Percentiles rank a stretch among this genome's conserved stretches.
phyloP scores from a whole-genome alignment of 2,888 invertebrate genomes.

The Ptilodon capucinus region DNA sequence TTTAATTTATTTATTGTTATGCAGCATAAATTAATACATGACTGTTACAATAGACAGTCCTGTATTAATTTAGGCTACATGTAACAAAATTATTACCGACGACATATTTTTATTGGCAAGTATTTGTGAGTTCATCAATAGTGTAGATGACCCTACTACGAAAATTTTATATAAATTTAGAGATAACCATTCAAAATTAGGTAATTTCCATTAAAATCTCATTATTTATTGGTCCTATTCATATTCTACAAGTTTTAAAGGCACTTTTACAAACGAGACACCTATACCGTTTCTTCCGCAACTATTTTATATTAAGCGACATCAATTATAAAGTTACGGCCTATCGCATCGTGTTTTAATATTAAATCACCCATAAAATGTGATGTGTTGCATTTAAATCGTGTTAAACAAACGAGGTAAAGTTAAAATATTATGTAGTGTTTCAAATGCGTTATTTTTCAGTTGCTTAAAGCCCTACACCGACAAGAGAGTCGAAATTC shows the following conservation, averaged over 20 bases:
- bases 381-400: not conserved
- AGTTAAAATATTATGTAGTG: not conserved
- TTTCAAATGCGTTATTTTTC: not conserved
- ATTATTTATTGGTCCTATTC: not conserved
- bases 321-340: slow-evolving; percentile 13
- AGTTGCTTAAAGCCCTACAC: too few species aligned
- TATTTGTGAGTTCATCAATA: too few species aligned
- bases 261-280: not conserved
- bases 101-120: too few species aligned
- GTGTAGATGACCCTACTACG: not conserved
- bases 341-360: slow-evolving; percentile 5
- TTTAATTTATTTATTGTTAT: too few species aligned
- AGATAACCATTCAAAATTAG: not conserved
- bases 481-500: too few species aligned
- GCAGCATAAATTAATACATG: too few species aligned
- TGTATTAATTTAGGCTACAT: too few species aligned
- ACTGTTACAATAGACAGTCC: too few species aligned
- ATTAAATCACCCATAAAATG: slow-evolving; percentile 7
- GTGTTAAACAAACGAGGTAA: not conserved
- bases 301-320: slow-evolving; percentile 8
- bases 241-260: not conserved
- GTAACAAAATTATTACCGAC: too few species aligned
- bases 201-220: not conserved
- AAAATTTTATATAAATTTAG: not conserved
- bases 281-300: slow-evolving; percentile 1